These are phyloP conservation scores for Phacellophora camtschatica DNA, from an alignment of 30 jellyfish, hydroid and myxozoan species.

Conservation along the genomic window DNA sequence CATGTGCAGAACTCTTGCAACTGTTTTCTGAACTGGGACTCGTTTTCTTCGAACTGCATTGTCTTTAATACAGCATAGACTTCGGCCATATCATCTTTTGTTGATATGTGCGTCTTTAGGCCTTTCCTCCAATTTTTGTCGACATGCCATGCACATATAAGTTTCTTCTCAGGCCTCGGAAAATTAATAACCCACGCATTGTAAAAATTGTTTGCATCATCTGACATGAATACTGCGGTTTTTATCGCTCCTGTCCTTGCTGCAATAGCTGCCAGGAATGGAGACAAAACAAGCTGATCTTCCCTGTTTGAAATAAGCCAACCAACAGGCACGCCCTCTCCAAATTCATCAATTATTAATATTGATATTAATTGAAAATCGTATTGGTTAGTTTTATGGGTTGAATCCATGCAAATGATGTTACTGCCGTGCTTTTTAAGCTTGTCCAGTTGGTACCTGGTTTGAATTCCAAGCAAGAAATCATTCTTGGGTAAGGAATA, in stretches of 20 bases:
- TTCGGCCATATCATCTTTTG: slow-evolving; percentile 20
- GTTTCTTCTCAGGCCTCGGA: slow-evolving; percentile 25
- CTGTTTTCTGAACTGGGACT: slow-evolving; percentile 4
- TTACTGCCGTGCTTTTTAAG: background rate
- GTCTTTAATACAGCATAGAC: slow-evolving; percentile 25
- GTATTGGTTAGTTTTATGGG: slow-evolving; percentile 33
- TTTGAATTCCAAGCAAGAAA: slow-evolving; percentile 6
- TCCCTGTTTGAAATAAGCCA: slow-evolving; percentile 41
- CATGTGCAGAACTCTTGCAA: slow-evolving; percentile 31
- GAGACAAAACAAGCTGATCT: slow-evolving; percentile 37
- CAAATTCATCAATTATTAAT: slow-evolving; percentile 31
- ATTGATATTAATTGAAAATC: slow-evolving; percentile 33
- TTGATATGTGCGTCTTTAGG: slow-evolving; percentile 3
- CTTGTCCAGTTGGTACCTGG: background rate
- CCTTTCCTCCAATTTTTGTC: slow-evolving; percentile 36
- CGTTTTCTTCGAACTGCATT: slow-evolving; percentile 23
- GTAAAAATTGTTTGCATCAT: slow-evolving; percentile 38
- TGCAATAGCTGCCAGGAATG: slow-evolving; percentile 35
- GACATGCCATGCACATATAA: slow-evolving; percentile 44
- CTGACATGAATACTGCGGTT: slow-evolving; percentile 34
- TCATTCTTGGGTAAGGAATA: slow-evolving; percentile 3
- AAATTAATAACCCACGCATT: slow-evolving; percentile 26
- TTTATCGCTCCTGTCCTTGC: slow-evolving; percentile 16
- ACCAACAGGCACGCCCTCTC: slow-evolving; percentile 23
- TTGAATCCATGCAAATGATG: slow-evolving; percentile 18